Base-by-base conservation (phyloP, 2,888 invertebrate species). In the Cremastinae sp. region DNA sequence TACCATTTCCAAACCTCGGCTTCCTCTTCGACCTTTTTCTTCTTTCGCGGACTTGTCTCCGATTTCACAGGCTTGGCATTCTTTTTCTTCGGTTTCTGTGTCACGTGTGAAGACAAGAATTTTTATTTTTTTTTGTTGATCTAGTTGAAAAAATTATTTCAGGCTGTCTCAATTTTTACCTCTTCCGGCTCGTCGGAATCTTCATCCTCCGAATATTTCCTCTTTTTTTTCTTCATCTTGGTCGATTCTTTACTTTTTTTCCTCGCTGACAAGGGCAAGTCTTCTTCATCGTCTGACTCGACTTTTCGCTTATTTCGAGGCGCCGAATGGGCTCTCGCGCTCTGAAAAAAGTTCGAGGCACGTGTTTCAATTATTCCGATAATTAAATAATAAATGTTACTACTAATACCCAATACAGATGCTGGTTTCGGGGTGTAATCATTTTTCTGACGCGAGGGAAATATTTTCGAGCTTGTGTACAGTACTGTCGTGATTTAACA, bases 1-100 rank as follows among this genome's bases (percentile, higher is more conserved):
- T 91, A 96, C 97, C 97, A 97, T 92, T 96, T 95, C 97, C 97
- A 97, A 71, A 97, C 96, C 91, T 96, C 96, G 84, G 92, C 93
- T 81, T 94, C 93, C 79, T 96, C 95, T 65, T 96, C 96, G 81
- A 94, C 94, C 86, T 95, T 95, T 88, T 96, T 96, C 88, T 92
- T 93, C 81, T 94, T 94, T 47, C 92, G 93, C 54, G 93, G 93
- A 82, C 92, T 91, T 47, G 87, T 84, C 64, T 84, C 84, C 58
- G 88, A 82, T 81, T 89, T 88, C 16, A 79, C 79, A n/a, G 79
- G 82, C 59, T 82, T 84, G 78, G 83, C 83, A 51, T 83, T 84
- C 87, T 85, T 83, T 69, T 78, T 79, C 72, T 85, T 86, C 78
- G 84, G 84, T 80, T 88, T 88, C 85, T 86, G 59, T 47, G 14